These are phyloP conservation scores for Oryzias woworae DNA, from an alignment of 2,113 vertebrate species.

Conservation along the genomic window DNA sequence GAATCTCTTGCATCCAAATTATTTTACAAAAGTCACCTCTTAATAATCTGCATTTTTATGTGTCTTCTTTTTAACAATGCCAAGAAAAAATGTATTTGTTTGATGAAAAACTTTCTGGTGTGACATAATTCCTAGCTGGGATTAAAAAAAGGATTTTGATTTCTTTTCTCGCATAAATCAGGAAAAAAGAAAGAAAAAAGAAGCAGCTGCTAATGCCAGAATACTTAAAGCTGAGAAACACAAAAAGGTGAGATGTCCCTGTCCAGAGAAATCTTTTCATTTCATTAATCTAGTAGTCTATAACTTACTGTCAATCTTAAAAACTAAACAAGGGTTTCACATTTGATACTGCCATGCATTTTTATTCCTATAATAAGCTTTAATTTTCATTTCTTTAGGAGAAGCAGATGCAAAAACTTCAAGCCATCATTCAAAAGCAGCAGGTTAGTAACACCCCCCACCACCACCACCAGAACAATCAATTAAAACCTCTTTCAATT, in stretches of 20 bases:
- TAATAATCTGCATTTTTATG: background rate
- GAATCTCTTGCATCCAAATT: slow-evolving; percentile 4
- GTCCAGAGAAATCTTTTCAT: slow-evolving; percentile 1
- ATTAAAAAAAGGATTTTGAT: slow-evolving; percentile 10
- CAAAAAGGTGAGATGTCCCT: slow-evolving; percentile 84
- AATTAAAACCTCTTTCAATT: background rate
- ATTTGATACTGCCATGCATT: too few relatives aligned
- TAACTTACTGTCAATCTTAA: too few relatives aligned
- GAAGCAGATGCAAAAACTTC: slow-evolving; percentile 90
- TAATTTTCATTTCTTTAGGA: slow-evolving; percentile 79
- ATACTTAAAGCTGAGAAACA: slow-evolving; percentile 94
- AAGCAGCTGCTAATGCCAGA: slow-evolving; percentile 95
- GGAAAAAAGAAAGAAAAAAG: slow-evolving; percentile 96
- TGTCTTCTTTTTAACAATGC: background rate
- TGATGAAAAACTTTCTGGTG: background rate
- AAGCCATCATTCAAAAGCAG: slow-evolving; percentile 91
- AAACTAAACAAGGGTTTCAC: too few relatives aligned
- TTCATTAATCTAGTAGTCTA: background rate
- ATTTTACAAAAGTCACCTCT: background rate
- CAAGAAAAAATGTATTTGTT: background rate
- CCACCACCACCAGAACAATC: slow-evolving; percentile 1
- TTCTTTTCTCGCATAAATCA: slow-evolving; percentile 77
- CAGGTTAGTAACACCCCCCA: slow-evolving; percentile 91
- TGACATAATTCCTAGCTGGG: background rate
- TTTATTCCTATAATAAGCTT: background rate